A percentile compares a stretch with the other conserved stretches of the same genome.
Evolutionary conservation across 37 sponge, comb jelly and placozoan species (phyloP).

Genomic region (Mnemiopsis leidyi): DNA sequence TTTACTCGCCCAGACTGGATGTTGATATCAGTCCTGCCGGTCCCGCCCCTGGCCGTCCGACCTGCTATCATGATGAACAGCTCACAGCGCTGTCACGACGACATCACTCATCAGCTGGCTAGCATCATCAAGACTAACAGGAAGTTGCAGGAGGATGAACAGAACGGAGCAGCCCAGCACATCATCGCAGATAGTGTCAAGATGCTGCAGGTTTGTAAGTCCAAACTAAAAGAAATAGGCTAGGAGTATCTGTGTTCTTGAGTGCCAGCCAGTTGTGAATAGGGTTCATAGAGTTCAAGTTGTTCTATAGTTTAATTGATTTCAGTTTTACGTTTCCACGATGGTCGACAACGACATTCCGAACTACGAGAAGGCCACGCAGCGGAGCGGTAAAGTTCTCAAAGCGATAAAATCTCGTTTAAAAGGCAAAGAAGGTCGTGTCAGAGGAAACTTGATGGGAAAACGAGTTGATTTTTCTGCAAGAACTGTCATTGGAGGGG

Average conservation of each 20-base stretch:
- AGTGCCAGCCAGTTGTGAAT: no score
- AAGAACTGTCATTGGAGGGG: constrained; percentile 98
- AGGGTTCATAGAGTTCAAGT: no score
- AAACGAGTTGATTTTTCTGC: constrained; percentile 99
- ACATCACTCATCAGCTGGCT: constrained; percentile 96
- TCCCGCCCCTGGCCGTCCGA: constrained; percentile 93
- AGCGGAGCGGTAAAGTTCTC: constrained; percentile 89
- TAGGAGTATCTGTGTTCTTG: no score
- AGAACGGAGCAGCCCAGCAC: constrained; percentile 97
- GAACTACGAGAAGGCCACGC: constrained; percentile 93
- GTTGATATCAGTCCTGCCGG: constrained; percentile 89
- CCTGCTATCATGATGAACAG: constrained; percentile 95
- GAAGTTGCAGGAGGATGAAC: constrained; percentile 88
- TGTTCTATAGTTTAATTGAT: background rate
- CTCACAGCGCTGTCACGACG: constrained; percentile 78
- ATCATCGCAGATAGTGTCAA: constrained; percentile 92
- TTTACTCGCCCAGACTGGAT: constrained; percentile 97
- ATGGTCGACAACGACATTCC: constrained; percentile 97
- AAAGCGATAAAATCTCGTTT: constrained; percentile 96
- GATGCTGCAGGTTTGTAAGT: constrained; percentile 88
- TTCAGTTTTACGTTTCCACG: constrained; percentile 90
- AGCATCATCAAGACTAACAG: constrained; percentile 98
- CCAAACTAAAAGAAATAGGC: no score
- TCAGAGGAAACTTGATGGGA: constrained; percentile 98
- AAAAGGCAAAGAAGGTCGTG: constrained; percentile 97